These are phyloP conservation scores for Menidia beryllina DNA, from an alignment of 2,113 vertebrate genomes.

Conservation along the genomic window DNA sequence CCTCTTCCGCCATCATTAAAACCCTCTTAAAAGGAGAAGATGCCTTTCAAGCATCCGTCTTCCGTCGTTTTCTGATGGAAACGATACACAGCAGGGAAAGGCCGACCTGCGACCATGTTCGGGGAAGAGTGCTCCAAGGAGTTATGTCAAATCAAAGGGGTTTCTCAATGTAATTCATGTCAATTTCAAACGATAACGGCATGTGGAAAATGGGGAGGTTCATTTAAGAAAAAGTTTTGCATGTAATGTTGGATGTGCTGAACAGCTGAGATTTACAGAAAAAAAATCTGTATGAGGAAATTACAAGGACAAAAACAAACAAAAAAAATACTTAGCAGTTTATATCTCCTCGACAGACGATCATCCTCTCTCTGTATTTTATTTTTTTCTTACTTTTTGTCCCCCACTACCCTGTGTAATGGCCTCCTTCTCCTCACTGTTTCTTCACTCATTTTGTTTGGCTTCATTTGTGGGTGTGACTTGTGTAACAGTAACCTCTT, in stretches of 20 bases:
- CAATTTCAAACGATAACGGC: conserved; percentile 6
- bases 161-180: conserved; percentile 24
- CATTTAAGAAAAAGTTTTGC: neutral
- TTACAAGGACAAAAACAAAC: neutral
- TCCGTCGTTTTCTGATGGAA: conserved; percentile 42
- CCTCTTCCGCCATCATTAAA: conserved; percentile 68
- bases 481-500: conserved; percentile 96
- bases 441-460: conserved; percentile 78
- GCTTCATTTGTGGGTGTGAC: conserved; percentile 88
- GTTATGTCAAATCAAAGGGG: conserved; percentile 25
- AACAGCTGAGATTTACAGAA: neutral
- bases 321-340: conserved; percentile 1
- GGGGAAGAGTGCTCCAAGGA: conserved; percentile 17
- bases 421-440: conserved; percentile 83
- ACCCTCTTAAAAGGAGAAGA: conserved; percentile 56
- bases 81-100: conserved; percentile 34
- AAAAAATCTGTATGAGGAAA: neutral
- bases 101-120: conserved; percentile 24
- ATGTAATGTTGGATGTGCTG: conserved; percentile 7
- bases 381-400: conserved; percentile 63
- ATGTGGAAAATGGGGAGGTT: conserved; percentile 14
- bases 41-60: conserved; percentile 36
- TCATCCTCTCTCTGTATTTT: conserved; percentile 47
- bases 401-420: conserved; percentile 85
- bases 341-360: conserved; percentile 13